Conservation (phyloP, 2,888 invertebrate genomes). For the Lasiommata megera region DNA sequence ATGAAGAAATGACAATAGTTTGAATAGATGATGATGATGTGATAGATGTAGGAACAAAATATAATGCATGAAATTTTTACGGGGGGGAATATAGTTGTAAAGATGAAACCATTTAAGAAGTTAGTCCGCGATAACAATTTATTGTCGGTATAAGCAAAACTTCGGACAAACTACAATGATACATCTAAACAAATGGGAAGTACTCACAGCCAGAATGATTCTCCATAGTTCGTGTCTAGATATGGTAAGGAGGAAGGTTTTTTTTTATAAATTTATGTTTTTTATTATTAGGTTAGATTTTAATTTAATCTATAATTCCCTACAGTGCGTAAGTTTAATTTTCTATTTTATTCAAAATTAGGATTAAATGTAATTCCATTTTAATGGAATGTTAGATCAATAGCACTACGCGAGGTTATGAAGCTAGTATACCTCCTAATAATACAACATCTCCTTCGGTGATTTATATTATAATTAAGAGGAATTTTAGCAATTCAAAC, state of each 20-base stretch:
- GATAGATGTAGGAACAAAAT: conserved; percentile 17
- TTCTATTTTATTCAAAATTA: conserved; percentile 70
- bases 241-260: conserved; percentile 69
- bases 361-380: conserved; percentile 65
- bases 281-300: conserved; percentile 57
- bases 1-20: conserved; percentile 41
- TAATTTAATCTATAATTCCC: conserved; percentile 72
- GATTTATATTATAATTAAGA: conserved; percentile 36
- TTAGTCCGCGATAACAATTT: conserved; percentile 40
- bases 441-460: conserved; percentile 19
- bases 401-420: conserved; percentile 58
- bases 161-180: conserved; percentile 44
- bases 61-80: conserved; percentile 11
- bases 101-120: conserved; percentile 29
- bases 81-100: conserved; percentile 35
- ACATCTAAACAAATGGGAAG: conserved; percentile 67
- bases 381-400: conserved; percentile 69
- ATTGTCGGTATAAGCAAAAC: conserved; percentile 59
- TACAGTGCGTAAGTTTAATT: conserved; percentile 77
- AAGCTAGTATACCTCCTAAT: conserved; percentile 34
- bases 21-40: conserved; percentile 11
- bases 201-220: conserved; percentile 81
- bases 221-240: conserved; percentile 71
- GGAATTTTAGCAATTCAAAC: conserved; percentile 44
- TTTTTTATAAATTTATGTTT: conserved; percentile 55